Evolutionary conservation across 2,797 vertebrate species (phyloP).

Genomic region (Eptatretus atami): DNA sequence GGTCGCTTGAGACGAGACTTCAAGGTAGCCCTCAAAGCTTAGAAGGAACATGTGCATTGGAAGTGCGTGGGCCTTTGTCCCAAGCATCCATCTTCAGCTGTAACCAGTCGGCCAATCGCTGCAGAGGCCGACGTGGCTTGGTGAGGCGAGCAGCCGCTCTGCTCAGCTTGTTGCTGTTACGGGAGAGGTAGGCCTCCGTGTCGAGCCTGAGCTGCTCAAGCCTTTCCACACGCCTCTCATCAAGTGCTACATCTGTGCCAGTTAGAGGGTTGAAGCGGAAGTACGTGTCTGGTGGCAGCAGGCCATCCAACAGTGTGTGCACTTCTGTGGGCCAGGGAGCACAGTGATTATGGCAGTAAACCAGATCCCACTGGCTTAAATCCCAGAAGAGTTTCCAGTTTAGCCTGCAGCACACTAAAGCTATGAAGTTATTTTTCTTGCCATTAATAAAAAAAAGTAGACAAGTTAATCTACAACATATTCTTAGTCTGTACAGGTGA

Average conservation of each 20-base stretch:
- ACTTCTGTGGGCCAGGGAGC: conserved; percentile 25
- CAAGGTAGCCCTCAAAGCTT: too few relatives aligned
- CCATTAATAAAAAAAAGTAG: too few relatives aligned
- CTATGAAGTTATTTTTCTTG: too few relatives aligned
- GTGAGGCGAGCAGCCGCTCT: conserved; percentile 21
- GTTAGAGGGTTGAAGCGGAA: conserved; percentile 89
- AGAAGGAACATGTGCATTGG: too few relatives aligned
- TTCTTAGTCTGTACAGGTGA: too few relatives aligned
- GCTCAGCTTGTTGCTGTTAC: conserved; percentile 56
- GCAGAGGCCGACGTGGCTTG: too few relatives aligned
- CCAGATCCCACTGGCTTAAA: too few relatives aligned
- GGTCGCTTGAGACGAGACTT: too few relatives aligned
- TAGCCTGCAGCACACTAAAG: too few relatives aligned
- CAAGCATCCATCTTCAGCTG: conserved; percentile 1
- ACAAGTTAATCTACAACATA: too few relatives aligned
- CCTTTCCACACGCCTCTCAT: conserved; percentile 61
- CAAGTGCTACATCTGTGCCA: conserved; percentile 51
- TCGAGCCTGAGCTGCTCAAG: conserved; percentile 40
- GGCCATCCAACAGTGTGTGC: conserved; percentile 55
- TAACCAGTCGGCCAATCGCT: neutral
- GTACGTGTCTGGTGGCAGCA: conserved; percentile 49
- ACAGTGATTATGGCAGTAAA: too few relatives aligned
- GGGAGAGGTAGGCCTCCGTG: conserved; percentile 42
- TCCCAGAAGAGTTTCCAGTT: too few relatives aligned
- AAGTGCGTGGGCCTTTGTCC: neutral